Percentiles rank a stretch among this genome's conserved stretches.
Evolutionary conservation across 2,888 invertebrate genomes (phyloP).

Genomic region (Metalampra italica): DNA sequence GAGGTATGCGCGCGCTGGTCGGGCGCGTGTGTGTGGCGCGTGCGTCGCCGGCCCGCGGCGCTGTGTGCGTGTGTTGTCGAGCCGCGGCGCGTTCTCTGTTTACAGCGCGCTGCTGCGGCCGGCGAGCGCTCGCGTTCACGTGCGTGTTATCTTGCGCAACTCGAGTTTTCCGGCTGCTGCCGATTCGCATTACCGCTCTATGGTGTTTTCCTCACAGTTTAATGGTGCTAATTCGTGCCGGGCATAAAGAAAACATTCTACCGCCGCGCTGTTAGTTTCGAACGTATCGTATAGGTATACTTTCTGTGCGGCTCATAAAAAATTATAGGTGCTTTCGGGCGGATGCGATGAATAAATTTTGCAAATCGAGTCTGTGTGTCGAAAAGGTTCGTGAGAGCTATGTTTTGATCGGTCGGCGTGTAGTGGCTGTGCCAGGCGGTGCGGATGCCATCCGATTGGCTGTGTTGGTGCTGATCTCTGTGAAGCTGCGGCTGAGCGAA

Average conservation of each 20-base stretch:
- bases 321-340: conserved; percentile 68
- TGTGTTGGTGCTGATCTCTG: conserved; percentile 44
- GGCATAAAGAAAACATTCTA: conserved; percentile 49
- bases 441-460: conserved; percentile 52
- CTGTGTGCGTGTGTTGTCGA: conserved; percentile 69
- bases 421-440: conserved; percentile 65
- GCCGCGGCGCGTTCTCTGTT: conserved; percentile 63
- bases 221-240: conserved; percentile 62
- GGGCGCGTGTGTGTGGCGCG: conserved; percentile 41
- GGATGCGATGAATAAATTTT: conserved; percentile 79
- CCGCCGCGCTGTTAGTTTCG: conserved; percentile 32
- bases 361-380: conserved; percentile 74
- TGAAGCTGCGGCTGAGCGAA: conserved; percentile 46
- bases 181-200: conserved; percentile 51
- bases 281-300: too few species aligned
- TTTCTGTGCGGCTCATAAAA: conserved; percentile 63
- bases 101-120: conserved; percentile 76
- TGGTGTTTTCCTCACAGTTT: conserved; percentile 65
- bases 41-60: conserved; percentile 15
- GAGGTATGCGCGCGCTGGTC: conserved; percentile 59
- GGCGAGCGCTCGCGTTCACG: conserved; percentile 82
- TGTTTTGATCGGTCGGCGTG: conserved; percentile 71
- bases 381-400: conserved; percentile 71
- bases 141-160: conserved; percentile 44
- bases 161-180: conserved; percentile 64